A percentile compares a stretch with the other conserved stretches of the same genome.
These are phyloP conservation scores for Microcaecilia unicolor DNA, from an alignment of 2,797 vertebrate genomes.

Conservation along the genomic window DNA sequence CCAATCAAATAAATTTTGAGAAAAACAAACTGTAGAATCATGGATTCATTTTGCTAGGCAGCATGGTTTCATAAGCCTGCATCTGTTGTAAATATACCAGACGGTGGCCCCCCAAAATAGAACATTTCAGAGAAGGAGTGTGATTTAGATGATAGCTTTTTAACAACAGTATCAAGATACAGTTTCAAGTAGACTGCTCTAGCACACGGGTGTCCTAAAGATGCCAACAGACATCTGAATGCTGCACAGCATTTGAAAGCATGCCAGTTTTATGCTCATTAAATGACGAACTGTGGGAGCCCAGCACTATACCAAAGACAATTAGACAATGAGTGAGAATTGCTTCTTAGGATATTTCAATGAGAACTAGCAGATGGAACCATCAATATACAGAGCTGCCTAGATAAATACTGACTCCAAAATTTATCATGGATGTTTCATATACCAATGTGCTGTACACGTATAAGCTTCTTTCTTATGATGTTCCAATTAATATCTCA, in stretches of 20 bases:
- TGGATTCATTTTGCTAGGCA: conserved; percentile 27
- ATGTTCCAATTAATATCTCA: no score
- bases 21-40: conserved; percentile 21
- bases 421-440: not conserved
- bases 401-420: not conserved
- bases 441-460: no score
- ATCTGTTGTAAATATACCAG: conserved; percentile 43
- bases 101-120: conserved; percentile 36
- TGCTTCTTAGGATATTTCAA: conserved; percentile 1
- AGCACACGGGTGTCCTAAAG: conserved; percentile 33
- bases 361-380: conserved; percentile 49
- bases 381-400: conserved; percentile 39
- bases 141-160: conserved; percentile 27
- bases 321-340: conserved; percentile 8
- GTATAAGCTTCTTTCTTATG: no score
- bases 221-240: conserved; percentile 24
- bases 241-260: conserved; percentile 25
- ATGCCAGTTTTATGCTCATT: conserved; percentile 25
- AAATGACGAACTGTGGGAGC: conserved; percentile 29
- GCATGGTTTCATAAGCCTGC: conserved; percentile 26
- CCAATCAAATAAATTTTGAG: no score
- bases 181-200: conserved; percentile 20
- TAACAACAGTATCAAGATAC: conserved; percentile 28
- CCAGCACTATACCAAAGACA: conserved; percentile 3
- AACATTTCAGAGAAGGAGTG: conserved; percentile 22